Evolutionary conservation across 64 coral and sea anemone species (phyloP).

Genomic region (Cladopsammia gracilis): DNA sequence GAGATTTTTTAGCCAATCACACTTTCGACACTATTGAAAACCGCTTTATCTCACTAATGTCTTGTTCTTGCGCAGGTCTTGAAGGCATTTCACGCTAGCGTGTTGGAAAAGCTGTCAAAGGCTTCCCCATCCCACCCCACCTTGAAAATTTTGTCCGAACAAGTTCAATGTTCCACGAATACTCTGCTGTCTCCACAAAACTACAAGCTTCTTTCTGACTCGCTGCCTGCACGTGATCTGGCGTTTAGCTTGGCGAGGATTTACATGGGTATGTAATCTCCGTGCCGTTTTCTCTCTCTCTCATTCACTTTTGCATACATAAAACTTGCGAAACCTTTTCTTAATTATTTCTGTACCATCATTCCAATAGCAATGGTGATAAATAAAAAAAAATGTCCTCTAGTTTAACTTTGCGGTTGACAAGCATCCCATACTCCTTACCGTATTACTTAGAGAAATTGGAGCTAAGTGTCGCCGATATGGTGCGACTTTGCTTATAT

Average conservation of each 20-base stretch:
- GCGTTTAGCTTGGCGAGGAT: constrained; percentile 85
- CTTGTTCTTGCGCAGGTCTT: constrained; percentile 62
- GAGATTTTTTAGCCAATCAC: no score
- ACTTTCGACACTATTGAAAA: no score
- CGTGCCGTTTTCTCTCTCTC: background rate
- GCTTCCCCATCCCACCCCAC: constrained; percentile 13
- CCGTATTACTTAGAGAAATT: no score
- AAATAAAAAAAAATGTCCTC: no score
- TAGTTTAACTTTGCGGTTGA: no score
- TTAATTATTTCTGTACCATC: no score
- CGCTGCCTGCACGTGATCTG: constrained; percentile 82
- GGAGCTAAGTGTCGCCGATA: no score
- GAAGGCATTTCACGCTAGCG: constrained; percentile 69
- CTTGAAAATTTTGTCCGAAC: constrained; percentile 38
- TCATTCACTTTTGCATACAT: background rate
- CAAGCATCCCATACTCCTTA: no score
- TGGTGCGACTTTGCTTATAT: no score
- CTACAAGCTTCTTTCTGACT: constrained; percentile 37
- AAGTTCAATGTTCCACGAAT: constrained; percentile 26
- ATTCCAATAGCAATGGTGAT: no score
- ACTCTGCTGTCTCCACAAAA: constrained; percentile 61
- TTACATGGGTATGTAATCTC: constrained; percentile 65
- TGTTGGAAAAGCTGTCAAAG: constrained; percentile 44
- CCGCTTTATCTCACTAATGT: background rate
- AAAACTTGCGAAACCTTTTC: no score